phyloP scores from a whole-genome alignment of 1,140 invertebrate genomes.

The Aplysia californica region DNA sequence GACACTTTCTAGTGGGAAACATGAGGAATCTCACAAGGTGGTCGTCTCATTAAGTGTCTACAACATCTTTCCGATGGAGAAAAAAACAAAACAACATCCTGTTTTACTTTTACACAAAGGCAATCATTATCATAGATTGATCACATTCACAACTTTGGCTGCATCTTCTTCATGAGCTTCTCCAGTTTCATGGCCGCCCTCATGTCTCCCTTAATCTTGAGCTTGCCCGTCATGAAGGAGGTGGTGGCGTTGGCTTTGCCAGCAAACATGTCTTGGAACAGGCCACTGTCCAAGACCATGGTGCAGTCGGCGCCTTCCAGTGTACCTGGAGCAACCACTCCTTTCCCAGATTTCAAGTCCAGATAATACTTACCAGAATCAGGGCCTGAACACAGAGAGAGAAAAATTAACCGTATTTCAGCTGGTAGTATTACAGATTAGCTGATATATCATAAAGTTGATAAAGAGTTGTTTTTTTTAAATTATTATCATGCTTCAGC shows the following conservation, averaged over 20 bases:
- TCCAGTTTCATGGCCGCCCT: constrained; percentile 96
- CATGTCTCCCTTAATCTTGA: constrained; percentile 94
- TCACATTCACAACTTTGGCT: constrained; percentile 75
- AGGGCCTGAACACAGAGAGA: constrained; percentile 70
- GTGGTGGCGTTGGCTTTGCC: constrained; percentile 89
- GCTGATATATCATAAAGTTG: too few species aligned
- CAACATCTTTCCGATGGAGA: too few species aligned
- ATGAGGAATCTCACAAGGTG: background rate
- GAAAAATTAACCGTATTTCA: background rate
- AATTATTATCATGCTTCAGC: too few species aligned
- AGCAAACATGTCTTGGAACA: constrained; percentile 73
- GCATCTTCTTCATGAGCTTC: constrained; percentile 88
- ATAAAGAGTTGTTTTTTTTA: too few species aligned
- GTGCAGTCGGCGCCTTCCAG: constrained; percentile 79
- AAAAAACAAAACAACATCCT: too few species aligned
- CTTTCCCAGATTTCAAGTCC: constrained; percentile 89
- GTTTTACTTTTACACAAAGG: too few species aligned
- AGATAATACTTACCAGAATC: constrained; percentile 87
- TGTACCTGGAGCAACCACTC: constrained; percentile 82
- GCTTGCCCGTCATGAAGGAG: constrained; percentile 96
- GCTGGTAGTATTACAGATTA: background rate
- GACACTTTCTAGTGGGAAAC: too few species aligned
- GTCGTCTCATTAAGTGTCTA: too few species aligned
- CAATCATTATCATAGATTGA: too few species aligned
- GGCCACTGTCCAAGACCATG: constrained; percentile 81